Conservation (phyloP, 2,888 invertebrate genomes). For the Diplazon laetatorius region DNA sequence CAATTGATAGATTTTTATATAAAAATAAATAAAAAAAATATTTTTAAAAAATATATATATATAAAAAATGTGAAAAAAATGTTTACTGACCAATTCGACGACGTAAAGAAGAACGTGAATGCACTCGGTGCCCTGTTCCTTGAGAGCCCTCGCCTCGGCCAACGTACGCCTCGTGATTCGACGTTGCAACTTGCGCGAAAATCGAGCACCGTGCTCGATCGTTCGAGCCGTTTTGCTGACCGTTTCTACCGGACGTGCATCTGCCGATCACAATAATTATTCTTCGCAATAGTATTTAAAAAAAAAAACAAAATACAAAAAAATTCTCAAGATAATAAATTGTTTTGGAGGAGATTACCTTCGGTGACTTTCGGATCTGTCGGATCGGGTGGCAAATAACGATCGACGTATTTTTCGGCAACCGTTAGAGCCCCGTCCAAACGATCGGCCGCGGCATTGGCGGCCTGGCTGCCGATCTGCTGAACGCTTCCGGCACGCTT, state of each 20-base stretch:
- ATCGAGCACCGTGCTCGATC: slow-evolving; percentile 90
- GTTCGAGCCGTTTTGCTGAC: slow-evolving; percentile 88
- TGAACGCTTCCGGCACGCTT: slow-evolving; percentile 93
- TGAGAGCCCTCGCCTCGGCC: slow-evolving; percentile 91
- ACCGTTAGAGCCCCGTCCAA: slow-evolving; percentile 90
- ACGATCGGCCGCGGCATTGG: slow-evolving; percentile 89
- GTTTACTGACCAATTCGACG: slow-evolving; percentile 88
- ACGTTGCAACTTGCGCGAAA: slow-evolving; percentile 90
- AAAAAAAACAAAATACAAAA: no score
- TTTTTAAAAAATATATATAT: background rate
- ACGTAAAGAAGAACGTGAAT: slow-evolving; percentile 91
- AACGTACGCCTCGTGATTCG: slow-evolving; percentile 90
- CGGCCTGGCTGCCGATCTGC: slow-evolving; percentile 89
- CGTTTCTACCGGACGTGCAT: slow-evolving; percentile 75
- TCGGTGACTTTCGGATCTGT: slow-evolving; percentile 86
- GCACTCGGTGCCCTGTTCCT: slow-evolving; percentile 89
- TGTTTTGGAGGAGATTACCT: slow-evolving; percentile 81
- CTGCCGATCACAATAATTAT: slow-evolving; percentile 65
- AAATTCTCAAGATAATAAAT: no score
- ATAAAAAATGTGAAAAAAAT: background rate
- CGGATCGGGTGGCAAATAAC: slow-evolving; percentile 88
- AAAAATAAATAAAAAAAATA: background rate
- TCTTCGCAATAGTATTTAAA: no score
- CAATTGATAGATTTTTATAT: background rate
- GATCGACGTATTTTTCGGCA: slow-evolving; percentile 92